Evolutionary conservation across 2,113 vertebrate genomes (phyloP), one percentile per base, ranked within the genome.

Genomic region (Recurvirostra avosetta): DNA sequence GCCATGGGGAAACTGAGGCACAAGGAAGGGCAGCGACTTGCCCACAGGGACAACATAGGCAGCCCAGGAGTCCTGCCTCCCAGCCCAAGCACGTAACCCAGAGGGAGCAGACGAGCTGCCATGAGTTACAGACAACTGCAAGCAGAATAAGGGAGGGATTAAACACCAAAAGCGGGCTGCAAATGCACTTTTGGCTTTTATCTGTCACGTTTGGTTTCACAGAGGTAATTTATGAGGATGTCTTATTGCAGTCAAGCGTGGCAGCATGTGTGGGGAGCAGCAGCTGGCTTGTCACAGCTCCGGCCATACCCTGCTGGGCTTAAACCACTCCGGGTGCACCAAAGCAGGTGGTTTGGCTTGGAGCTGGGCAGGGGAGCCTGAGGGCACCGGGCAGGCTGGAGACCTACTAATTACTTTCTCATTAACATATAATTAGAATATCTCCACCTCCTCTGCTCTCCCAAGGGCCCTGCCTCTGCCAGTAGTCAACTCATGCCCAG

Each of bases 11-110:
- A 92, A 94, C 50, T 41, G 83, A 92, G 49, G 58, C 53, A 92
- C 9, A 3, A 71, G 22, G 7, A 8, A 30, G 7, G 12, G 26
- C 19, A 71, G 29, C 3, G 2, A 21, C 29, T 50, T 56, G 19
- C 19, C n/a, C 32, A 45, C 18, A 53, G 38, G 5, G 21, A 41
- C 47, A 85, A 47, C 34, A 70, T 25, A 65, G n/a, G 34, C 30
- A 78, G 29, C 18, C 26, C 18, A 47, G 18, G 19, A 65, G 14
- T 29, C 38, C 32, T n/a, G 29, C 30, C 29, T 67, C 15, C 2
- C 21, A 12, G 0, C 61, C 32, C 47, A 47, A 40, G 30, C 47
- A 26, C 0, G 0, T 18, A 18, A 19, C n/a, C 3, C 1, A 12
- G 41, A 87, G n/a, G 20, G 41, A 67, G 26, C 4, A 2, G 41